A percentile compares a stretch with the other conserved stretches of the same genome.
These are phyloP conservation scores for Bombus sibiricus DNA, from an alignment of 1,140 invertebrate species.

Conservation along the genomic window DNA sequence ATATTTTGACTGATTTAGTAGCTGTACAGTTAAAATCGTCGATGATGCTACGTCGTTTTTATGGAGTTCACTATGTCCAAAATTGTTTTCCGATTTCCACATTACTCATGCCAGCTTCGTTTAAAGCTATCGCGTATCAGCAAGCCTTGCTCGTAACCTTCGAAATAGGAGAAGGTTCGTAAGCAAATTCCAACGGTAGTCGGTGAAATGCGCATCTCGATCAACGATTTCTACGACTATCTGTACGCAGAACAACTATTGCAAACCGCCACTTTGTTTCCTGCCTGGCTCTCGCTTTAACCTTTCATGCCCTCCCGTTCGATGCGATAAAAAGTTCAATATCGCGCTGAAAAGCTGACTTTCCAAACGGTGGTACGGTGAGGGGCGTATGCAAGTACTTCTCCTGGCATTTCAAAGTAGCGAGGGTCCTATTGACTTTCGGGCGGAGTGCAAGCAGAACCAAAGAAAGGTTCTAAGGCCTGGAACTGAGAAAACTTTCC, in stretches of 20 bases:
- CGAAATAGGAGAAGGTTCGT: no score
- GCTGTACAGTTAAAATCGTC: neutral
- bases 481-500: conserved; percentile 30
- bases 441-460: conserved; percentile 41
- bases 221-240: neutral
- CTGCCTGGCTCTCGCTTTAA: neutral
- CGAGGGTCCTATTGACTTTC: conserved; percentile 56
- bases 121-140: neutral
- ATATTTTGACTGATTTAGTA: neutral
- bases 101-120: neutral
- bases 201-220: neutral
- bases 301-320: neutral
- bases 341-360: conserved; percentile 47
- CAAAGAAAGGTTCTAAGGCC: conserved; percentile 43
- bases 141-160: neutral
- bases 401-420: conserved; percentile 41
- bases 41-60: neutral
- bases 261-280: conserved; percentile 30
- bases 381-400: conserved; percentile 30
- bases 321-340: conserved; percentile 66
- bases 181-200: neutral
- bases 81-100: neutral
- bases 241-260: neutral
- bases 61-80: neutral
- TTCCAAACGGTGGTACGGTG: neutral